These are phyloP conservation scores for Sphenodon punctatus DNA, from an alignment of 2,797 vertebrate species.

Conservation along the genomic window DNA sequence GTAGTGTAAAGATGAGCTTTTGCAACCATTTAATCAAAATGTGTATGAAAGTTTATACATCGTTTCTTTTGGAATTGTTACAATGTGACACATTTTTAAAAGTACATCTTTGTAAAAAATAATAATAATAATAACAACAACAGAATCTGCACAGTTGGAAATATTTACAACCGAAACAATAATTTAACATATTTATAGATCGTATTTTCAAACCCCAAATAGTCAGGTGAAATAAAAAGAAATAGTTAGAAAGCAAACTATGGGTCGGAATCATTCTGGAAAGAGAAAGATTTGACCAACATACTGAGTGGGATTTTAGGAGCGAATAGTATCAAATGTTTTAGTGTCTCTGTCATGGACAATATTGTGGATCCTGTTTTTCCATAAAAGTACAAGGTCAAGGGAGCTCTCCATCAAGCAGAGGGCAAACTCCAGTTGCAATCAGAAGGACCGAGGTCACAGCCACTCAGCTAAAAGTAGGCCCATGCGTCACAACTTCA, in stretches of 20 bases:
- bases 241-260: conserved; percentile 46
- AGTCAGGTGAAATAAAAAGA: conserved; percentile 31
- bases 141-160: conserved; percentile 62
- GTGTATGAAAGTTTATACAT: conserved; percentile 1
- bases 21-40: background rate
- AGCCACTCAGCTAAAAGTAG: conserved; percentile 66
- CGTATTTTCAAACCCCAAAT: conserved; percentile 41
- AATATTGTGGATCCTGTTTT: conserved; percentile 56
- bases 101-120: conserved; percentile 47
- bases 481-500: conserved; percentile 64
- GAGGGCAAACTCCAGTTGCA: conserved; percentile 56
- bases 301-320: conserved; percentile 11
- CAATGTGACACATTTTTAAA: conserved; percentile 36
- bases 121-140: too few species aligned
- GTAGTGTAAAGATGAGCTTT: too few species aligned
- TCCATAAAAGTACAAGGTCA: conserved; percentile 68
- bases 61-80: conserved; percentile 46
- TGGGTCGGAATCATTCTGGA: conserved; percentile 42
- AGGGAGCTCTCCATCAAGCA: conserved; percentile 49
- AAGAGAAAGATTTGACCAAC: conserved; percentile 41
- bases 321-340: conserved; percentile 60
- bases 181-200: conserved; percentile 49
- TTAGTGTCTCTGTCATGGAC: conserved; percentile 57
- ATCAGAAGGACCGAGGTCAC: conserved; percentile 54
- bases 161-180: conserved; percentile 68